A percentile compares a stretch with the other conserved stretches of the same genome.
phyloP scores from a whole-genome alignment of 2,797 vertebrate species.

The Petrocephalus schoutedeni region DNA sequence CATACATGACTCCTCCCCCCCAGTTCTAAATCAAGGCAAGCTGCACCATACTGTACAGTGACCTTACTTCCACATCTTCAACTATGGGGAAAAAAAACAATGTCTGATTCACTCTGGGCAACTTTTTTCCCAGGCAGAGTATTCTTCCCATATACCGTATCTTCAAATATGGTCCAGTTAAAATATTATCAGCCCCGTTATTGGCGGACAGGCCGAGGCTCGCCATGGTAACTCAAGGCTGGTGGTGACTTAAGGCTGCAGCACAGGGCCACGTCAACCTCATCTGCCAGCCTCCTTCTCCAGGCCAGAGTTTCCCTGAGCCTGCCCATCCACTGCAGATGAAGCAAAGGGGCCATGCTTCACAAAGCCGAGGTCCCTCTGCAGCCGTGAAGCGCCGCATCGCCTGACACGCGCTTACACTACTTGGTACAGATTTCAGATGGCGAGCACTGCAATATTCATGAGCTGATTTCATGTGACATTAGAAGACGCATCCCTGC shows the following conservation, averaged over 20 bases:
- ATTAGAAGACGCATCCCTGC: background rate
- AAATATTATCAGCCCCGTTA: background rate
- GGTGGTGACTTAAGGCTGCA: constrained; percentile 13
- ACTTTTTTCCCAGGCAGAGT: background rate
- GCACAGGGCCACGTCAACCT: constrained; percentile 16
- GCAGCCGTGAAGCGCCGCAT: background rate
- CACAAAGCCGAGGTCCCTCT: background rate
- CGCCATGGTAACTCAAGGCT: background rate
- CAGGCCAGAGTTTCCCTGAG: constrained; percentile 13
- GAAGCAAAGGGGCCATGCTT: background rate
- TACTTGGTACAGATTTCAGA: background rate
- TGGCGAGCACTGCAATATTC: background rate
- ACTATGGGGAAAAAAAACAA: background rate
- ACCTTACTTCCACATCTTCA: constrained; percentile 30
- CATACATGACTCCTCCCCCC: constrained; percentile 23
- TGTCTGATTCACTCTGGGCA: background rate
- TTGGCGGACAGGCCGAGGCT: constrained; percentile 6
- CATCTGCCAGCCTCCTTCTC: constrained; percentile 23
- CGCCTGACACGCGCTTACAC: too few relatives aligned
- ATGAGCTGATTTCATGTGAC: background rate
- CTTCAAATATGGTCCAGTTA: background rate
- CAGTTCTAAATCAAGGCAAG: constrained; percentile 44
- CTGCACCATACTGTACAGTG: constrained; percentile 19
- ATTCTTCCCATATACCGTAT: background rate
- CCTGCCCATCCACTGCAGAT: background rate